These are phyloP conservation scores for Gymnoscelis rufifasciata DNA, from an alignment of 2,888 invertebrate genomes.

Conservation along the genomic window DNA sequence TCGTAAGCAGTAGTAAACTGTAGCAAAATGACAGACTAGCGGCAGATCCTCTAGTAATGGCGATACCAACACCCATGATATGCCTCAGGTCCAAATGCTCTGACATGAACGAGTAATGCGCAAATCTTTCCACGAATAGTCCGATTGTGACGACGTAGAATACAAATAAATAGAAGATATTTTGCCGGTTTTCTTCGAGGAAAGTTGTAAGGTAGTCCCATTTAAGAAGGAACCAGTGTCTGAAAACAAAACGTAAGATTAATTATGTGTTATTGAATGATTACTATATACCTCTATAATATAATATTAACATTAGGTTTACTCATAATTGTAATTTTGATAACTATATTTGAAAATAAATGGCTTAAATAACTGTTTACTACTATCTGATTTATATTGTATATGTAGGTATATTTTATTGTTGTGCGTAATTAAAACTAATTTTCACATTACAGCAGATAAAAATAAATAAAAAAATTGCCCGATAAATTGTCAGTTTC, in stretches of 20 bases:
- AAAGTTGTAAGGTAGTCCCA: constrained; percentile 94
- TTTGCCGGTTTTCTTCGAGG: constrained; percentile 96
- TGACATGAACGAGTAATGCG: constrained; percentile 97
- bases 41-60: constrained; percentile 95
- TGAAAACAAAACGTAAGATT: constrained; percentile 36
- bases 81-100: constrained; percentile 96
- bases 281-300: background rate
- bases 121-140: constrained; percentile 96
- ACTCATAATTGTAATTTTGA: no score
- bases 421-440: no score
- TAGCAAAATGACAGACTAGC: constrained; percentile 97
- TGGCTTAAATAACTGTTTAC: no score
- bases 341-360: no score
- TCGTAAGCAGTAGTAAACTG: constrained; percentile 92
- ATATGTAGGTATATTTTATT: no score
- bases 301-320: no score
- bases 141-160: constrained; percentile 97
- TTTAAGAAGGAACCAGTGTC: constrained; percentile 85
- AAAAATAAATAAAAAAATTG: no score
- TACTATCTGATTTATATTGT: no score
- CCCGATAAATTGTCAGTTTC: no score
- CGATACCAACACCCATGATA: constrained; percentile 98
- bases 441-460: no score
- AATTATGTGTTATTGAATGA: background rate
- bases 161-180: constrained; percentile 95